Evolutionary conservation across 1,140 invertebrate genomes (phyloP).

Genomic region (Archegozetes longisetosus): DNA sequence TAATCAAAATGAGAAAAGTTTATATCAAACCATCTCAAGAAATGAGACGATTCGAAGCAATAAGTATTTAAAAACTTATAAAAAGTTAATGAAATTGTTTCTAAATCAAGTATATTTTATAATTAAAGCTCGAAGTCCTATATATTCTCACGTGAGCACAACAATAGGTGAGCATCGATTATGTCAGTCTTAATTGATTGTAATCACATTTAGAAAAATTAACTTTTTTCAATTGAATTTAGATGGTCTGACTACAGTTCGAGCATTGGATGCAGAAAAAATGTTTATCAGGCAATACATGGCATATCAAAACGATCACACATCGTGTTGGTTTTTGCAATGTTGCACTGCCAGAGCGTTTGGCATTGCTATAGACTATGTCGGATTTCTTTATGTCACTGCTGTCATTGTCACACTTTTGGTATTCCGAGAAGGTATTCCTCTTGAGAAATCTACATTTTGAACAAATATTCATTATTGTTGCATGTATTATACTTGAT

Average conservation of each 20-base stretch:
- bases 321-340: slow-evolving; percentile 51
- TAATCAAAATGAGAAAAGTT: slow-evolving; percentile 52
- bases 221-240: no score
- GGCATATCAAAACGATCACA: slow-evolving; percentile 43
- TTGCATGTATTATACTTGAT: not conserved
- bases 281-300: slow-evolving; percentile 48
- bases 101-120: slow-evolving; percentile 35
- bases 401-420: slow-evolving; percentile 25
- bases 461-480: not conserved
- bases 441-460: no score
- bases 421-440: not conserved
- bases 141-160: slow-evolving; percentile 72
- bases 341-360: slow-evolving; percentile 62
- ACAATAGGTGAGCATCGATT: no score
- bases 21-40: slow-evolving; percentile 39
- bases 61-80: slow-evolving; percentile 36
- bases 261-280: slow-evolving; percentile 30
- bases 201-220: no score
- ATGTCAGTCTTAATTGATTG: no score
- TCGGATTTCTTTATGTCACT: slow-evolving; percentile 51
- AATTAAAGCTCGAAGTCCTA: slow-evolving; percentile 45
- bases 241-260: slow-evolving; percentile 34
- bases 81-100: slow-evolving; percentile 45
- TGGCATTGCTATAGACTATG: slow-evolving; percentile 58
- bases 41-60: not conserved